Base-by-base conservation (phyloP, 2,113 vertebrate species). In the Sporophila hypoxantha region DNA sequence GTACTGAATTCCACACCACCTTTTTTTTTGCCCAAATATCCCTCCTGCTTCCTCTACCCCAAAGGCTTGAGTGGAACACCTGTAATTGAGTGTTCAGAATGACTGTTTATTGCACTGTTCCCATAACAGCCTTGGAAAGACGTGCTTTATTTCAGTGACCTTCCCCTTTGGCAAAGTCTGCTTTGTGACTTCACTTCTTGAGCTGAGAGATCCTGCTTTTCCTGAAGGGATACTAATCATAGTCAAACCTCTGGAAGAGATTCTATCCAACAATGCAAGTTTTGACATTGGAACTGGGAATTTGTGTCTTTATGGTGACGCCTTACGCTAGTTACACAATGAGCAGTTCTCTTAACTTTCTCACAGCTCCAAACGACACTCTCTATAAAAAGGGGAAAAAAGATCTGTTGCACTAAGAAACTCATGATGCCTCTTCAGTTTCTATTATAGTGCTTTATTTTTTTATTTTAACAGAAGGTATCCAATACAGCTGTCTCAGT, bases 21-120 rank as follows among this genome's bases (percentile, higher is more conserved):
- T n/a, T 65, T 87, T 55, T 23, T 83, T 36, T 78, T 78, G 41
- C n/a, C 66, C 67, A 61, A 59, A 73, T 34, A 39, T 68, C 36
- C 46, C 50, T 88, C 85, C 65, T 91, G 61, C 77, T 92, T 74
- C 66, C 41, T 78, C 69, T 76, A 17, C 11, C 20, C 70, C 65
- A 85, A 87, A 88, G 46, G 65, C 67, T 95, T 92, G 91, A 83
- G 81, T 89, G 81, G 37, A 85, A 95, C 68, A 87, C 90, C 77
- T 95, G 78, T 70, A 73, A 85, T 5, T 12, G 90, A 82, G 64
- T 77, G 87, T 92, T 93, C 57, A 79, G 82, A 71, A 84, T 73
- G 93, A 93, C 83, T 92, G 62, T 91, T 96, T 97, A 97, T 97
- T 97, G 97, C 97, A 97, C 97, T 94, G 93, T 95, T 94, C 96